phyloP scores from a whole-genome alignment of 2,888 invertebrate genomes.

The Blomia tropicalis region DNA sequence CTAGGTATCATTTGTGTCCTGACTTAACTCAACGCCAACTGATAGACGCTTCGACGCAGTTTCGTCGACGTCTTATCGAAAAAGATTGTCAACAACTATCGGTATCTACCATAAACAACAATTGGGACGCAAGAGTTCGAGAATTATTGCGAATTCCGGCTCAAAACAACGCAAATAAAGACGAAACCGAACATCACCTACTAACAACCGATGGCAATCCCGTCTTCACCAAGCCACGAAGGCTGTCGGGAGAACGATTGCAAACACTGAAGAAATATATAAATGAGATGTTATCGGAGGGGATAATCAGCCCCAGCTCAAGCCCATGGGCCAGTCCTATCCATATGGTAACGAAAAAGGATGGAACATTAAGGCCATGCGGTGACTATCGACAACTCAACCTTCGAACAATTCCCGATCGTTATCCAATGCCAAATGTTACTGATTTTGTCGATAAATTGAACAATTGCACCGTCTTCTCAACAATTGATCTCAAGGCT shows the following conservation, averaged over 20 bases:
- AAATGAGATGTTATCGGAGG: constrained; percentile 11
- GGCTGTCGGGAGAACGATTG: constrained; percentile 33
- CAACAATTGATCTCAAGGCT: constrained; percentile 12
- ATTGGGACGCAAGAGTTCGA: not conserved
- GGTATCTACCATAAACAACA: not conserved
- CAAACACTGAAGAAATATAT: constrained; percentile 28
- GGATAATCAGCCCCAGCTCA: constrained; percentile 16
- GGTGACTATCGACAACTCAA: constrained; percentile 24
- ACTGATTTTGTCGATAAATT: constrained; percentile 20
- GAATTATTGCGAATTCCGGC: not conserved
- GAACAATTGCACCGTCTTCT: constrained; percentile 16
- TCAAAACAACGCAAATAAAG: not conserved
- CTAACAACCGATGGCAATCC: constrained; percentile 33
- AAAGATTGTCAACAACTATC: not conserved
- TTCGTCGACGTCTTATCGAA: not conserved
- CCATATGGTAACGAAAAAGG: constrained; percentile 23
- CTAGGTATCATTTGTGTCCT: not conserved
- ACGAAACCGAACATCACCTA: constrained; percentile 30
- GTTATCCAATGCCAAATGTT: constrained; percentile 18
- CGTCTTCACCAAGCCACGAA: constrained; percentile 31
- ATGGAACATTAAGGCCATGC: constrained; percentile 16
- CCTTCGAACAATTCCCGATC: constrained; percentile 19
- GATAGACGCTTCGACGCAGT: not conserved
- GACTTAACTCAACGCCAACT: not conserved
- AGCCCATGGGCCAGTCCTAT: constrained; percentile 23